Evolutionary conservation across 1,140 invertebrate species (phyloP).

Genomic region (Drosophila equinoxialis): DNA sequence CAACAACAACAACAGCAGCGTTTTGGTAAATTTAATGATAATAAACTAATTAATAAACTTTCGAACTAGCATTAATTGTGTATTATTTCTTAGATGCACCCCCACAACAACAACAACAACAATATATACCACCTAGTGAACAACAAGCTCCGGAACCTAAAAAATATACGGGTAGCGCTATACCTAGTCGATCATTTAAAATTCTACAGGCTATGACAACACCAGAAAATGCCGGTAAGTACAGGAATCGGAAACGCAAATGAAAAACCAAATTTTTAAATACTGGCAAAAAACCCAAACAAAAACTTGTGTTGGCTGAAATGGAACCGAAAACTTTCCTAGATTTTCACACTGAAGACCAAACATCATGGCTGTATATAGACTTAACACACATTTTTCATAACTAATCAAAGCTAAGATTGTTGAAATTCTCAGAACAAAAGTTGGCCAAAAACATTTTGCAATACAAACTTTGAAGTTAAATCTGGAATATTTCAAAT

Average conservation of each 20-base stretch:
- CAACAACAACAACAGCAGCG: constrained; percentile 48
- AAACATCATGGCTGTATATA: constrained; percentile 55
- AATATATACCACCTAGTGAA: constrained; percentile 87
- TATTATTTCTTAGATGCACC: constrained; percentile 78
- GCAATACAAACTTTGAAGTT: neutral
- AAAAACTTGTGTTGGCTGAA: constrained; percentile 10
- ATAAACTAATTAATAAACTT: neutral
- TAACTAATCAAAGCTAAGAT: constrained; percentile 24
- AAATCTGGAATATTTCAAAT: neutral
- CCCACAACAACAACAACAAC: constrained; percentile 81
- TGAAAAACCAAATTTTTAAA: neutral
- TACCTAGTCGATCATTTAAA: constrained; percentile 93
- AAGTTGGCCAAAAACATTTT: neutral
- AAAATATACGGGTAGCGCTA: constrained; percentile 92
- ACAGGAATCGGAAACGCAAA: neutral
- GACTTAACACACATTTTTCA: constrained; percentile 35
- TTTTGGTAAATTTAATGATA: constrained; percentile 45
- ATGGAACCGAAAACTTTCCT: constrained; percentile 15
- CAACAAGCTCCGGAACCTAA: constrained; percentile 88
- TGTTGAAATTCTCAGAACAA: constrained; percentile 1
- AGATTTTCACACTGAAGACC: constrained; percentile 31
- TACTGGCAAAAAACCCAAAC: neutral
- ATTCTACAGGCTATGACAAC: constrained; percentile 93
- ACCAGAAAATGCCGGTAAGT: constrained; percentile 84
- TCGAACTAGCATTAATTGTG: neutral